Evolutionary conservation across 2,113 vertebrate species (phyloP).

Genomic region (Pangasianodon hypophthalmus): DNA sequence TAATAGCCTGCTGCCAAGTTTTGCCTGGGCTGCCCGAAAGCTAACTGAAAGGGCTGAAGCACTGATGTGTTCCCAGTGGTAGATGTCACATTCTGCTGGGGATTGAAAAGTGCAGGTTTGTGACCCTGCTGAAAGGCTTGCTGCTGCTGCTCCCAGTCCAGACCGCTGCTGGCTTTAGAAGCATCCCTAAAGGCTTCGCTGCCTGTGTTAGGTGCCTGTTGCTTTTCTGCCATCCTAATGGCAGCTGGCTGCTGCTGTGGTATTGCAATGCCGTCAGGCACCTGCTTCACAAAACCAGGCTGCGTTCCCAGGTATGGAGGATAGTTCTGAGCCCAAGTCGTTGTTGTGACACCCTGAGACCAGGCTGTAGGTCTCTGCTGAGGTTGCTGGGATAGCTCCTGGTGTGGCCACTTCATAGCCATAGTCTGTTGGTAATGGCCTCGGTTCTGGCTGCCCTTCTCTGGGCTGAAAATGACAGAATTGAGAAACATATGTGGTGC

Average conservation of each 20-base stretch:
- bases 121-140: slow-evolving; percentile 77
- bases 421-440: slow-evolving; percentile 85
- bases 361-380: slow-evolving; percentile 80
- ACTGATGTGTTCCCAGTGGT: slow-evolving; percentile 75
- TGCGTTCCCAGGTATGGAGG: slow-evolving; percentile 78
- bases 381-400: slow-evolving; percentile 69
- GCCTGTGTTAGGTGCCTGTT: slow-evolving; percentile 64
- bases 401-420: slow-evolving; percentile 81
- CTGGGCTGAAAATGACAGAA: slow-evolving; percentile 87
- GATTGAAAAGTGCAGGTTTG: slow-evolving; percentile 68
- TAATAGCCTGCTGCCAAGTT: slow-evolving; percentile 79
- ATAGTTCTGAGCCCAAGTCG: slow-evolving; percentile 81
- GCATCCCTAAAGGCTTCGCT: slow-evolving; percentile 80
- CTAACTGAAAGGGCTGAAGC: slow-evolving; percentile 92
- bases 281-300: slow-evolving; percentile 69
- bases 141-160: slow-evolving; percentile 78
- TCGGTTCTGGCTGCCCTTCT: slow-evolving; percentile 83
- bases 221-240: slow-evolving; percentile 82
- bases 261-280: slow-evolving; percentile 68
- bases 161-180: slow-evolving; percentile 63
- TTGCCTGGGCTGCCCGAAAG: slow-evolving; percentile 92
- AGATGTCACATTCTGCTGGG: slow-evolving; percentile 65
- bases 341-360: slow-evolving; percentile 72
- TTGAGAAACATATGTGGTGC: slow-evolving; percentile 79
- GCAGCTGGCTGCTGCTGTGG: slow-evolving; percentile 65